Conservation (phyloP, 2,888 invertebrate species). For the Mactromeris polynyma region DNA sequence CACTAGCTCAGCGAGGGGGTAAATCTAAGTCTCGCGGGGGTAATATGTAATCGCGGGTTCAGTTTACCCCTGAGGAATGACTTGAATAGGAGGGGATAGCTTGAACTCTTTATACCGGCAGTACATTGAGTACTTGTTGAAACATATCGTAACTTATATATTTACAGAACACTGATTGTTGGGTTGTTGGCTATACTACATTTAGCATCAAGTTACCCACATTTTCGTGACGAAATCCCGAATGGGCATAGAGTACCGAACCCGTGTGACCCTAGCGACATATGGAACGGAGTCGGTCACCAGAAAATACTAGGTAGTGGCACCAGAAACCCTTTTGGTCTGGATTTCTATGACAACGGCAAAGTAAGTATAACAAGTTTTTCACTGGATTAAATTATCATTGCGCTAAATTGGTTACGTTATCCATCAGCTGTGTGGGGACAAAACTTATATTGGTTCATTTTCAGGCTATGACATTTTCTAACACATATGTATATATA, state of each 20-base stretch:
- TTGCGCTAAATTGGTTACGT: no score
- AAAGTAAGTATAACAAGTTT: neutral
- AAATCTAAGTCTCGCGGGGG: no score
- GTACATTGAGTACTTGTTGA: no score
- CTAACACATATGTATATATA: neutral
- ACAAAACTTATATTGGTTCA: no score
- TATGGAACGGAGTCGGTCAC: constrained; percentile 77
- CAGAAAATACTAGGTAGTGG: constrained; percentile 63
- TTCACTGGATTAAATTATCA: neutral
- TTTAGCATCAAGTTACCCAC: constrained; percentile 5
- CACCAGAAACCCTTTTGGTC: constrained; percentile 72
- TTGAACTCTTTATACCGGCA: no score
- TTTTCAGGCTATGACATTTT: no score
- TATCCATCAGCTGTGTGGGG: no score
- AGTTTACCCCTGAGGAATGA: no score
- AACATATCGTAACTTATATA: no score
- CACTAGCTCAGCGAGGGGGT: no score
- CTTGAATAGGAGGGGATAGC: no score
- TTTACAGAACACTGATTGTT: neutral
- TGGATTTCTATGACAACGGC: constrained; percentile 50
- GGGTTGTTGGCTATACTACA: neutral
- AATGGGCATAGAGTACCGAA: constrained; percentile 89
- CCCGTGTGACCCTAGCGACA: constrained; percentile 73
- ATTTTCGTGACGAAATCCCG: constrained; percentile 60
- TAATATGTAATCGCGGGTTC: no score